Conservation (phyloP, 2,888 invertebrate genomes). For the Ornithoptera priamus region DNA sequence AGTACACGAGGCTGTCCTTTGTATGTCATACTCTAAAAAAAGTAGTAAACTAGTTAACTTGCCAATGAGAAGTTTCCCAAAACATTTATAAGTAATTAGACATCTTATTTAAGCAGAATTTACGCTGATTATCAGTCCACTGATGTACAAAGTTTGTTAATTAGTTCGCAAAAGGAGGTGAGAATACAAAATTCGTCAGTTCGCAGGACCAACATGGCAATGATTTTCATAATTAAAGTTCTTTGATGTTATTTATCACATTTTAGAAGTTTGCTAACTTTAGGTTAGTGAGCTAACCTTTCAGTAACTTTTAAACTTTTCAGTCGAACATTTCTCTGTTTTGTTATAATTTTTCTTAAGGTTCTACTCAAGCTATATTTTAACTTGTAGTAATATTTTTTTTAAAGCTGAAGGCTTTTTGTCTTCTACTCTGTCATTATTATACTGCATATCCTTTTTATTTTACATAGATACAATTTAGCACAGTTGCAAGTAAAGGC, state of each 20-base stretch:
- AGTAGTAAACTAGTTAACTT: too few species aligned
- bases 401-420: too few species aligned
- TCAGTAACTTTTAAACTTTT: neutral
- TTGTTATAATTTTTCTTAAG: too few species aligned
- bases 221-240: conserved; percentile 3
- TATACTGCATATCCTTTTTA: too few species aligned
- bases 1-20: too few species aligned
- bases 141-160: neutral
- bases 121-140: neutral
- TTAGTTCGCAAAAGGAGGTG: neutral
- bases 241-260: conserved; percentile 1
- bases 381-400: too few species aligned
- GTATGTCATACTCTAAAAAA: too few species aligned
- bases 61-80: too few species aligned
- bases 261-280: neutral
- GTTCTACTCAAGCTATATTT: too few species aligned
- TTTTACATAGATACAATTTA: too few species aligned
- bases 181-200: neutral
- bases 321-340: neutral
- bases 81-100: neutral
- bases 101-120: neutral
- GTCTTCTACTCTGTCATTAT: too few species aligned
- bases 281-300: neutral
- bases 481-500: too few species aligned
- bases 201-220: neutral